phyloP scores from a whole-genome alignment of 2,888 invertebrate genomes.

The Drosophila tanythrix region DNA sequence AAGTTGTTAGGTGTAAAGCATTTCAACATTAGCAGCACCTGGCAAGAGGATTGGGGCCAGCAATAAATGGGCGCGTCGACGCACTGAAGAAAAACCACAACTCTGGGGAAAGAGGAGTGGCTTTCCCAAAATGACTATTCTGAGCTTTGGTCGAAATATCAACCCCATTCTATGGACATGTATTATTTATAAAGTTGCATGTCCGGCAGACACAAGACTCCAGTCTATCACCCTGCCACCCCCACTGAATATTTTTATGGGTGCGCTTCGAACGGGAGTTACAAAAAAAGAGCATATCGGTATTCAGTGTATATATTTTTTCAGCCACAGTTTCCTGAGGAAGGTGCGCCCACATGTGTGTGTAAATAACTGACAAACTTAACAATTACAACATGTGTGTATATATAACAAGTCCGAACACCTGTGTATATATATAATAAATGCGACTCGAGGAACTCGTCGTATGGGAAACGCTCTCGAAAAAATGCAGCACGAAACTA shows the following conservation, averaged over 20 bases:
- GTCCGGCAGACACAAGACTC: constrained; percentile 36
- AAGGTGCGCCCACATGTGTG: constrained; percentile 66
- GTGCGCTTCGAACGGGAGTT: constrained; percentile 4
- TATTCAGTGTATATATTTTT: background rate
- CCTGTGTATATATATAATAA: constrained; percentile 30
- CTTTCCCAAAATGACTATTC: constrained; percentile 39
- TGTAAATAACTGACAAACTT: background rate
- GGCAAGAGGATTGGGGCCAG: constrained; percentile 6
- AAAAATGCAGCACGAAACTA: constrained; percentile 49
- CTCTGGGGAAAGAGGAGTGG: constrained; percentile 38
- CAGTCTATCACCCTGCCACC: constrained; percentile 7
- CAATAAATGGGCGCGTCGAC: constrained; percentile 51
- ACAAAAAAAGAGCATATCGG: constrained; percentile 6
- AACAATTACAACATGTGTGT: background rate
- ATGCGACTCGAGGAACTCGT: constrained; percentile 27
- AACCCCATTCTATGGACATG: constrained; percentile 52
- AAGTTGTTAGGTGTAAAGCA: background rate
- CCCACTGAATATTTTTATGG: background rate
- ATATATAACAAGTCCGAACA: constrained; percentile 6
- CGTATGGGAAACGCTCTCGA: constrained; percentile 54
- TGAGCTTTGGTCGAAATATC: constrained; percentile 36
- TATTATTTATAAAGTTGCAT: constrained; percentile 70
- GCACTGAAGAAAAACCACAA: constrained; percentile 4
- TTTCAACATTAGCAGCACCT: background rate
- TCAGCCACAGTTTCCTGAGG: constrained; percentile 18